Evolutionary conservation across 1,140 invertebrate genomes (phyloP).

Genomic region (Brachionus plicatilis): DNA sequence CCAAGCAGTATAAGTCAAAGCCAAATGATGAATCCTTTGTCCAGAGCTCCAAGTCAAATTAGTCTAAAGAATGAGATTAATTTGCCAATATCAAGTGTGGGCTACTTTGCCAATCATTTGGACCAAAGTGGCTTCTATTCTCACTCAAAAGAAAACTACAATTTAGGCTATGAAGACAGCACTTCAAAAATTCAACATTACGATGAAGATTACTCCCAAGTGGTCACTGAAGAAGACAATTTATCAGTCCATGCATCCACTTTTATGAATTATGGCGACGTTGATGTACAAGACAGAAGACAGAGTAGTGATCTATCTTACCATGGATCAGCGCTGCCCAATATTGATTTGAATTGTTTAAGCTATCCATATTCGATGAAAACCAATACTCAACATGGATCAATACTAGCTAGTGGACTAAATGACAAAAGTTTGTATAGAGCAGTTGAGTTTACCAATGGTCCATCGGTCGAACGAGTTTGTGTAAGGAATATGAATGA

Average conservation of each 20-base stretch:
- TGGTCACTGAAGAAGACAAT: constrained; percentile 27
- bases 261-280: constrained; percentile 16
- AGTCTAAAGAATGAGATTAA: constrained; percentile 24
- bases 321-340: neutral
- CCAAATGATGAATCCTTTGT: constrained; percentile 9
- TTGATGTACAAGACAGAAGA: neutral
- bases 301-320: constrained; percentile 1
- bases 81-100: neutral
- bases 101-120: neutral
- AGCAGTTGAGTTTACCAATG: constrained; percentile 24
- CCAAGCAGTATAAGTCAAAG: constrained; percentile 9
- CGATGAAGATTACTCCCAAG: constrained; percentile 37
- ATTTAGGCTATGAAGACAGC: neutral
- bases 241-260: neutral
- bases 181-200: neutral
- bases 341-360: neutral
- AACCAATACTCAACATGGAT: constrained; percentile 22
- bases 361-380: constrained; percentile 24
- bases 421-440: neutral
- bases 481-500: constrained; percentile 8
- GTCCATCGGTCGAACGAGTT: neutral
- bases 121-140: constrained; percentile 26
- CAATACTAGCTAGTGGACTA: neutral
- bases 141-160: constrained; percentile 11
- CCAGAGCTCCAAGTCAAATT: constrained; percentile 29